phyloP scores from a whole-genome alignment of 2,888 invertebrate genomes.

The Fabriciana adippe region DNA sequence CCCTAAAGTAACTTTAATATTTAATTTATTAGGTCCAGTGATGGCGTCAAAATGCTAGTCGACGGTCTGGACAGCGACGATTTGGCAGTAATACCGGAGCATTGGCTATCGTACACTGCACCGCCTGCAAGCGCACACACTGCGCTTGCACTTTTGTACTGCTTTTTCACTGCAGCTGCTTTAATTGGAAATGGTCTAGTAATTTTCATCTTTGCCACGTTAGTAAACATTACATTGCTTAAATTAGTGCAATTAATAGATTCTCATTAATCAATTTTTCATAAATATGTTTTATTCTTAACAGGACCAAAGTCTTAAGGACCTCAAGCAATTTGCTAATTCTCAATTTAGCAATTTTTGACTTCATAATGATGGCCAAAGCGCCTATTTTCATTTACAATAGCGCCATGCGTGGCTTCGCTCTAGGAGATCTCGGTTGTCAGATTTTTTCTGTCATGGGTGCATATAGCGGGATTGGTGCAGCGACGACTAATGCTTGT shows the following conservation, averaged over 20 bases:
- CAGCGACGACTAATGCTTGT: slow-evolving; percentile 90
- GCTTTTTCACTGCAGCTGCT: slow-evolving; percentile 87
- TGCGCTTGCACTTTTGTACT: slow-evolving; percentile 88
- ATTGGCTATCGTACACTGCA: slow-evolving; percentile 91
- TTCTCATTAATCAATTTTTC: neutral
- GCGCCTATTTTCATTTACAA: slow-evolving; percentile 93
- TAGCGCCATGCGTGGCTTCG: slow-evolving; percentile 90
- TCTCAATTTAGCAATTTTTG: slow-evolving; percentile 90
- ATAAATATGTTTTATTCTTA: neutral
- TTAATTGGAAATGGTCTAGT: slow-evolving; percentile 92
- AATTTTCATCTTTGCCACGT: slow-evolving; percentile 92
- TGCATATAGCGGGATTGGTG: slow-evolving; percentile 90
- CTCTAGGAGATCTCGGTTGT: slow-evolving; percentile 87
- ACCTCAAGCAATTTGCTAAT: slow-evolving; percentile 93
- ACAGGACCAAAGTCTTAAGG: slow-evolving; percentile 86
- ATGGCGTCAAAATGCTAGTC: slow-evolving; percentile 81
- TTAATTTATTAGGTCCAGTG: slow-evolving; percentile 50
- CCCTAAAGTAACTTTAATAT: neutral
- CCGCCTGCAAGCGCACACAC: slow-evolving; percentile 92
- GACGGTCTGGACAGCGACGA: slow-evolving; percentile 91
- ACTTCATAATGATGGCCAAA: slow-evolving; percentile 94
- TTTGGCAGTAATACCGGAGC: slow-evolving; percentile 88
- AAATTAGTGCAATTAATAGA: neutral
- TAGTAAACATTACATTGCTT: neutral
- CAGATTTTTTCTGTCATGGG: slow-evolving; percentile 90